Evolutionary conservation across 2,888 invertebrate genomes (phyloP).

Genomic region (Dynastes grantii): DNA sequence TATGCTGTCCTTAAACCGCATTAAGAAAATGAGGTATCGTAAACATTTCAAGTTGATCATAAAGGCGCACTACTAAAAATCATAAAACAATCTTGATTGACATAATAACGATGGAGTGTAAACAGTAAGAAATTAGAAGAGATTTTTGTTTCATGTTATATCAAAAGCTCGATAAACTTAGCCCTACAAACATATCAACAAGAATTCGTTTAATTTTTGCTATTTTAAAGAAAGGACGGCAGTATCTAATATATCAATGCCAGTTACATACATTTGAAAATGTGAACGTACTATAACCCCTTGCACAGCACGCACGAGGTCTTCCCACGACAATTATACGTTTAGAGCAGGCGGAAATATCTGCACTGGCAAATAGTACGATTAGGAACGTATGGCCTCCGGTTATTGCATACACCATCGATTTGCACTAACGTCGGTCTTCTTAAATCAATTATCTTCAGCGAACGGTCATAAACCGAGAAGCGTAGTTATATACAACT

Average conservation of each 20-base stretch:
- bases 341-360: constrained; percentile 18
- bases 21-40: constrained; percentile 35
- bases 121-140: no score
- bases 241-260: no score
- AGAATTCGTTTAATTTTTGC: no score
- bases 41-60: constrained; percentile 7
- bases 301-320: not conserved
- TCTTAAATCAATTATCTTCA: constrained; percentile 48
- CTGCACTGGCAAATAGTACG: constrained; percentile 5
- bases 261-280: no score
- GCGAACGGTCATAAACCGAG: constrained; percentile 25
- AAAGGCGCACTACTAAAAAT: not conserved
- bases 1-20: constrained; percentile 26
- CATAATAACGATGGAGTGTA: not conserved
- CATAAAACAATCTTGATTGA: not conserved
- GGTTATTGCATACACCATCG: constrained; percentile 28
- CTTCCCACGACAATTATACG: constrained; percentile 32
- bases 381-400: constrained; percentile 16
- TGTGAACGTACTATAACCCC: constrained; percentile 1
- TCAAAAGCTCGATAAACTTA: no score
- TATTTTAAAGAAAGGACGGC: no score
- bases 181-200: no score
- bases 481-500: constrained; percentile 11
- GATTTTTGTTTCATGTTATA: no score
- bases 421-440: constrained; percentile 29